phyloP scores from a whole-genome alignment of 1,140 invertebrate species.

The Metopolophium dirhodum region DNA sequence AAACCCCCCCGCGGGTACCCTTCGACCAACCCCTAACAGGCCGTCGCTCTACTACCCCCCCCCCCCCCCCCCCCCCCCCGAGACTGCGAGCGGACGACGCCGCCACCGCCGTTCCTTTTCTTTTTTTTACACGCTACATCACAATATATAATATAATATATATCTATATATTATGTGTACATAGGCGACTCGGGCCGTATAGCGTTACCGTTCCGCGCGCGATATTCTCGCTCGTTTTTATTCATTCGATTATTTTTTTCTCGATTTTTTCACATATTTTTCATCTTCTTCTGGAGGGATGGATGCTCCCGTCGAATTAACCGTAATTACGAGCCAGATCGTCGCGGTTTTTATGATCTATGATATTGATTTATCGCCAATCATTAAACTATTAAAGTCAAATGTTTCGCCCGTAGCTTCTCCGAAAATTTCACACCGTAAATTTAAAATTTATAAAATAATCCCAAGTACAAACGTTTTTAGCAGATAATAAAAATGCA shows the following conservation, averaged over 20 bases:
- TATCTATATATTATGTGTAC: background rate
- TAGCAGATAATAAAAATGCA: background rate
- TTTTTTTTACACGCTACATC: conserved; percentile 11
- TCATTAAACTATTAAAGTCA: background rate
- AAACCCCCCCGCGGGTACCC: background rate
- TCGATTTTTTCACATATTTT: too few relatives aligned
- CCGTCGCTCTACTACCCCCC: background rate
- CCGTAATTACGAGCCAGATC: background rate
- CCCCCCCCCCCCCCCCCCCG: too few relatives aligned
- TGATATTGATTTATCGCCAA: background rate
- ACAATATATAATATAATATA: background rate
- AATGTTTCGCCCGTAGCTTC: background rate
- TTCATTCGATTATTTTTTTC: background rate
- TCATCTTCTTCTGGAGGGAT: background rate
- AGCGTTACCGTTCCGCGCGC: background rate
- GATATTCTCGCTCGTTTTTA: background rate
- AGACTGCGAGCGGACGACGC: background rate
- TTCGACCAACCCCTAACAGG: background rate
- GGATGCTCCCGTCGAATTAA: background rate
- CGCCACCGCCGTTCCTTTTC: background rate
- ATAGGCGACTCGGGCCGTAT: background rate
- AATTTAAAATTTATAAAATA: background rate
- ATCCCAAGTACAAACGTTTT: background rate
- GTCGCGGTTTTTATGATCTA: background rate
- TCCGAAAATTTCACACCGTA: background rate